phyloP scores from a whole-genome alignment of 2,888 invertebrate species.

The Xestobium rufovillosum region DNA sequence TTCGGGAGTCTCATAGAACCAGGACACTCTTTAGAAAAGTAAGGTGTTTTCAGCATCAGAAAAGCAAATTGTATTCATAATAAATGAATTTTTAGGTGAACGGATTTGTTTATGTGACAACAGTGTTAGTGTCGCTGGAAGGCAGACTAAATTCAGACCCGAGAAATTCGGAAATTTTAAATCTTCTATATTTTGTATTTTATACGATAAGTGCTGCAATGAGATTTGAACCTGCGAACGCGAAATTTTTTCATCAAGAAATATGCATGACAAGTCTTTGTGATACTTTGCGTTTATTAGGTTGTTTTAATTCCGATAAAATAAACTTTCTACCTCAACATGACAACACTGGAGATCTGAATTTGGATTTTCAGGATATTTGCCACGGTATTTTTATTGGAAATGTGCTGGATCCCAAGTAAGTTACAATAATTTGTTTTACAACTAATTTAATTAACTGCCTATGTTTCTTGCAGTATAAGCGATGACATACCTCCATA shows the following conservation, averaged over 20 bases:
- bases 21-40: constrained; percentile 94
- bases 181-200: constrained; percentile 80
- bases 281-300: constrained; percentile 84
- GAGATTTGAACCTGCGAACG: constrained; percentile 99
- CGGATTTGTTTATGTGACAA: constrained; percentile 96
- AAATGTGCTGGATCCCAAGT: constrained; percentile 64
- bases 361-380: constrained; percentile 34
- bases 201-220: constrained; percentile 94
- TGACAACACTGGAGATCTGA: constrained; percentile 21
- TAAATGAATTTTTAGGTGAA: constrained; percentile 64
- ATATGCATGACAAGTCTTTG: constrained; percentile 91
- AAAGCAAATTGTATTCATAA: constrained; percentile 14
- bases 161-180: constrained; percentile 55
- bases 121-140: constrained; percentile 87
- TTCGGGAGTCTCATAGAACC: constrained; percentile 93
- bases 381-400: constrained; percentile 73
- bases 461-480: neutral
- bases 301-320: constrained; percentile 63
- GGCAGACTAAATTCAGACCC: constrained; percentile 58
- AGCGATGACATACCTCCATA: constrained; percentile 63
- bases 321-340: constrained; percentile 29
- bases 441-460: too few relatives aligned
- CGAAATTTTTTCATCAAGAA: constrained; percentile 96
- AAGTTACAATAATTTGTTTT: constrained; percentile 30
- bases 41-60: too few relatives aligned